Conservation (phyloP, 2,888 invertebrate genomes). For the Nymphalis c-album region DNA sequence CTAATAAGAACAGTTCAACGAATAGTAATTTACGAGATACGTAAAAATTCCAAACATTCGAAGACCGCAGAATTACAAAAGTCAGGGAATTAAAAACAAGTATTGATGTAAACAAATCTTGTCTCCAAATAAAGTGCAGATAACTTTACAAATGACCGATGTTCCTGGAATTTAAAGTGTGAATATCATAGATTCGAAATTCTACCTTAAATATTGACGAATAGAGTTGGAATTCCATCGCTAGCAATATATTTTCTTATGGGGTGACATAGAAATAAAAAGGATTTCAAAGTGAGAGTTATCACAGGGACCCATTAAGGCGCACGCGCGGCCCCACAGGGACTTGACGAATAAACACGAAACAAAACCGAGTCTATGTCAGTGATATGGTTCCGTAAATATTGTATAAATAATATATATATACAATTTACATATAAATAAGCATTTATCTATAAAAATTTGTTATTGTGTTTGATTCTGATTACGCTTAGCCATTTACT, state of each 20-base stretch:
- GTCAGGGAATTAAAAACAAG: slow-evolving; percentile 57
- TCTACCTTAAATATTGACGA: slow-evolving; percentile 36
- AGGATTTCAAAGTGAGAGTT: slow-evolving; percentile 80
- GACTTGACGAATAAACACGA: slow-evolving; percentile 53
- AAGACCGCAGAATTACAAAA: slow-evolving; percentile 44
- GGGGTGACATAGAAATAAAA: slow-evolving; percentile 70
- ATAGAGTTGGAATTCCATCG: slow-evolving; percentile 48
- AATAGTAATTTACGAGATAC: slow-evolving; percentile 8
- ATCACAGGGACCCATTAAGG: slow-evolving; percentile 78
- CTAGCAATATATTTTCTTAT: slow-evolving; percentile 42
- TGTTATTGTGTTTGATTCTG: too few species aligned
- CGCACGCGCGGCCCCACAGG: slow-evolving; percentile 77
- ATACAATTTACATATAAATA: background rate
- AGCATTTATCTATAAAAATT: background rate
- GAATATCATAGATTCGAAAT: slow-evolving; percentile 17
- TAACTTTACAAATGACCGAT: slow-evolving; percentile 80
- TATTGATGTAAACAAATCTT: slow-evolving; percentile 68
- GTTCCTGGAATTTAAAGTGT: slow-evolving; percentile 74
- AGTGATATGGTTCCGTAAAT: too few species aligned
- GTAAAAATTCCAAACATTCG: slow-evolving; percentile 49
- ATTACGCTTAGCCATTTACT: too few species aligned
- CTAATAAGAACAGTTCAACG: slow-evolving; percentile 5
- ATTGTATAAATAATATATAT: background rate
- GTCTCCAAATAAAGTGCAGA: slow-evolving; percentile 79
- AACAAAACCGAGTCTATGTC: slow-evolving; percentile 41